Evolutionary conservation across 2,113 vertebrate genomes (phyloP), one percentile per base, ranked within the genome.

Genomic region (Hippocampus zosterae): DNA sequence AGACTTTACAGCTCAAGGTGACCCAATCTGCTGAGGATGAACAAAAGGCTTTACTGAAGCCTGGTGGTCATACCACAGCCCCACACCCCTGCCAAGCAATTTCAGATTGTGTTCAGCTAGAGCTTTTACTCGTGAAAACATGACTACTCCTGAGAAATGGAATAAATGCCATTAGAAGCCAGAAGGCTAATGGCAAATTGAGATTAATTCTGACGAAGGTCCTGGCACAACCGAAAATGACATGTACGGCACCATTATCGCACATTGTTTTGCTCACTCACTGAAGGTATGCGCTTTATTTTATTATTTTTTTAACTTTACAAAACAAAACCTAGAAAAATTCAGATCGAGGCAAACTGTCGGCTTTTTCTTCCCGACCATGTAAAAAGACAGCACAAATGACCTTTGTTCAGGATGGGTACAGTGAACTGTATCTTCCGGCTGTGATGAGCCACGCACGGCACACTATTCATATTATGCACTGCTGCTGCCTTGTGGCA

Each of bases 371-470:
- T 66, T 53, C 57, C 66, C 16, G 44, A 65, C 55, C 67, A 68
- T 27, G 65, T 56, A 59, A 48, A 69, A 70, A 19, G 68, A 66
- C 68, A 74, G 78, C 57, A 72, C 67, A 50, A 79, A 68, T 79
- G 88, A 90, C 88, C 87, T 90, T 86, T 85, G 71, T 72, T 66
- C 57, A 3, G 81, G 84, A 81, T 82, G 68, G 75, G 79, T 85
- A 84, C 88, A 84, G 82, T 88, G 82, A 77, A 82, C 79, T 74
- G 79, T 68, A 48, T 52, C 85, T 80, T 16, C 7, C 64, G 82
- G 84, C 84, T 0, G 48, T 23, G 16, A 62, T 80, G 82, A 89
- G 71, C 71, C 69, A 76, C 10, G 72, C 79, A 82, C 80, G 48
- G 65, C 75, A 79, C 79, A 71, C 82, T 76, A 78, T 82, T 73